These are phyloP conservation scores for Microplitis manilae DNA, from an alignment of 2,888 invertebrate species.

Conservation along the genomic window DNA sequence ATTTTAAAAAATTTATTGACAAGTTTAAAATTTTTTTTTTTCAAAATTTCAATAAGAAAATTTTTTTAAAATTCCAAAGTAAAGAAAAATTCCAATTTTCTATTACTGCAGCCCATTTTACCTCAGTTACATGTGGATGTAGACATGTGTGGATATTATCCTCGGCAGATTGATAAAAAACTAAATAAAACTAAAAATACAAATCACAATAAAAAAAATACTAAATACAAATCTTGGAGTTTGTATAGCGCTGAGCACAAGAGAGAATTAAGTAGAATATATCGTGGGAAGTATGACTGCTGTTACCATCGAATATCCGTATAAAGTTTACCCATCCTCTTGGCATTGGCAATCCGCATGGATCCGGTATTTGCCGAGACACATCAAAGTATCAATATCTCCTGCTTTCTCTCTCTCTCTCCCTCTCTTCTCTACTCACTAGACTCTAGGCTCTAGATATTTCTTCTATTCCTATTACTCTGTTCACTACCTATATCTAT, in stretches of 20 bases:
- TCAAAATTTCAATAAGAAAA: no score
- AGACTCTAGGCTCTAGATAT: not conserved
- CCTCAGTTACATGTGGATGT: not conserved
- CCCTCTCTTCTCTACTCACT: not conserved
- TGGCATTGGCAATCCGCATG: conserved; percentile 29
- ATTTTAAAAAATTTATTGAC: no score
- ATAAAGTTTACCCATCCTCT: conserved; percentile 26
- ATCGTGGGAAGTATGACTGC: conserved; percentile 27
- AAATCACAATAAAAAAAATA: not conserved
- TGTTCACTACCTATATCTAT: not conserved
- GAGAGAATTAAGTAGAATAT: conserved; percentile 16
- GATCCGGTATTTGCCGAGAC: conserved; percentile 35
- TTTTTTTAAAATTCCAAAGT: no score
- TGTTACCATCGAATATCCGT: conserved; percentile 23
- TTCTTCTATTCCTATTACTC: not conserved
- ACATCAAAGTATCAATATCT: conserved; percentile 42
- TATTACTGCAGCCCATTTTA: no score
- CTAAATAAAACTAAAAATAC: not conserved
- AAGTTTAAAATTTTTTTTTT: no score
- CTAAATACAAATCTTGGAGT: not conserved
- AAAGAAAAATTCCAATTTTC: no score
- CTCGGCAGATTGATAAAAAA: not conserved
- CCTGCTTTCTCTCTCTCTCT: conserved; percentile 7
- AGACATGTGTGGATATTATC: not conserved
- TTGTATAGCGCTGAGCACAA: conserved; percentile 1